Conservation (phyloP, 2,797 vertebrate genomes). For the Rallus crepitans region DNA sequence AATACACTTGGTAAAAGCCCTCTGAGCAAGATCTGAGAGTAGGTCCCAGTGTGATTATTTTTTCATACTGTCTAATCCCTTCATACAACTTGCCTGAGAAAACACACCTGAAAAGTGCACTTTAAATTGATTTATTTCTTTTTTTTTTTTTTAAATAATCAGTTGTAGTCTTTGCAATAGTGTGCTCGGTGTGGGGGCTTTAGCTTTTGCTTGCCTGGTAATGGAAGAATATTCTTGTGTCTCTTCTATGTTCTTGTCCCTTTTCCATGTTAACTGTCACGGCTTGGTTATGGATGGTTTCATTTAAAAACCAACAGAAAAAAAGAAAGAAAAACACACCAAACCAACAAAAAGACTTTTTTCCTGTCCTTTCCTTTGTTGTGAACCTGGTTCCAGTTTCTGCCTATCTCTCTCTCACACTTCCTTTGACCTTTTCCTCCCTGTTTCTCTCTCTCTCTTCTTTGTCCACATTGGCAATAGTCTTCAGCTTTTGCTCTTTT, state of each 20-base stretch:
- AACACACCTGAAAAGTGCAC: background rate
- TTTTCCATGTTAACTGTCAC: background rate
- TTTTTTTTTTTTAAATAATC: background rate
- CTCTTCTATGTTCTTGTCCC: background rate
- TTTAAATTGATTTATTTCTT: background rate
- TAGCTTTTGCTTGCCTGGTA: background rate
- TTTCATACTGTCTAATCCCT: background rate
- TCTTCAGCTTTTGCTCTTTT: slow-evolving; percentile 24
- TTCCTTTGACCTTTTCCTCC: slow-evolving; percentile 55
- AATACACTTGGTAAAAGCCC: accelerated
- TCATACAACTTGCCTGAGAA: background rate
- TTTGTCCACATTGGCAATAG: slow-evolving; percentile 9
- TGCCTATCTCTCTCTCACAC: background rate
- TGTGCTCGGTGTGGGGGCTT: accelerated
- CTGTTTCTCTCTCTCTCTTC: background rate
- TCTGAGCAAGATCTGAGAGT: accelerated
- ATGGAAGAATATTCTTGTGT: background rate
- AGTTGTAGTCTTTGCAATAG: background rate
- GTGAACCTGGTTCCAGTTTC: slow-evolving; percentile 16
- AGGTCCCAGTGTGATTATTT: background rate
- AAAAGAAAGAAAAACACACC: too few relatives aligned
- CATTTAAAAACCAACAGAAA: background rate
- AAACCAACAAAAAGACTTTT: background rate
- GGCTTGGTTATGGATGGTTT: background rate
- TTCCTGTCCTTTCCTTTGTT: slow-evolving; percentile 1